phyloP scores from a whole-genome alignment of 2,888 invertebrate species.

The Xestia sexstrigata region DNA sequence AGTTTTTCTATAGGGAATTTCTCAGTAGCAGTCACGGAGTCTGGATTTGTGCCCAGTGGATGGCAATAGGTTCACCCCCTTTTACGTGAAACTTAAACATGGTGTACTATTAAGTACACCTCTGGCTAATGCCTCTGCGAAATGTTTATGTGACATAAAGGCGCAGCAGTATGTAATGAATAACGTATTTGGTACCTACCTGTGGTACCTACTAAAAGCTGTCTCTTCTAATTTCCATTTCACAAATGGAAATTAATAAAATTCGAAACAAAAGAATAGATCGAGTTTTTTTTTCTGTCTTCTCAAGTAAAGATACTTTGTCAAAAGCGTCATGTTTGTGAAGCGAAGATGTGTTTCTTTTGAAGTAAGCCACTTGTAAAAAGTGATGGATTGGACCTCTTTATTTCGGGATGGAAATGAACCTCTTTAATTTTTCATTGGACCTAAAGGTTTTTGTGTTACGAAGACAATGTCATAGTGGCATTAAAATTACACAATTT shows the following conservation, averaged over 20 bases:
- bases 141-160: neutral
- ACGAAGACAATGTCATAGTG: neutral
- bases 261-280: slow-evolving; percentile 12
- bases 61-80: too few relatives aligned
- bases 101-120: neutral
- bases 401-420: neutral
- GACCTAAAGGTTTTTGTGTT: neutral
- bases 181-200: slow-evolving; percentile 10
- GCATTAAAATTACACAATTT: neutral
- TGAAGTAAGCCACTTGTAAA: slow-evolving; percentile 20
- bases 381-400: slow-evolving; percentile 8
- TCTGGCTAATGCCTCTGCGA: neutral
- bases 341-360: neutral
- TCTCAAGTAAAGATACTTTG: slow-evolving; percentile 16
- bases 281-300: neutral
- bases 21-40: too few relatives aligned
- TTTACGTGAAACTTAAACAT: too few relatives aligned
- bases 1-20: too few relatives aligned
- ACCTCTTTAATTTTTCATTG: neutral
- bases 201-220: neutral
- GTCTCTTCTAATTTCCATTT: neutral
- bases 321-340: slow-evolving; percentile 19
- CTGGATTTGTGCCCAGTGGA: too few relatives aligned
- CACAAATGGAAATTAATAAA: neutral
- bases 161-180: neutral